A percentile compares a stretch with the other conserved stretches of the same genome.
Conservation (phyloP, 2,888 invertebrate genomes). For the Lapara coniferarum region DNA sequence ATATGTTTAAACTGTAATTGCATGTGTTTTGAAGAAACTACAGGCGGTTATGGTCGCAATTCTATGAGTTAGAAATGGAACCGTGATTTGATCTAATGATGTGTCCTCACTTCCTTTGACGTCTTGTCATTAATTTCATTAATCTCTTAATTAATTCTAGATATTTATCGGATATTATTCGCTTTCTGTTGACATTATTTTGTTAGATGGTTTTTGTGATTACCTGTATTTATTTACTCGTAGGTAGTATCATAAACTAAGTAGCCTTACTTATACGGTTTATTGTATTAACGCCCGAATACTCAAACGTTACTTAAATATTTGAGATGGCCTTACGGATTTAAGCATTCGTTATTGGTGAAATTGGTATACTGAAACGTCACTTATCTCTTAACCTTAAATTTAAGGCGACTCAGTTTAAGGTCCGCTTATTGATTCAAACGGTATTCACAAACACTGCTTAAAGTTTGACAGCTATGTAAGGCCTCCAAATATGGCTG, state of each 20-base stretch:
- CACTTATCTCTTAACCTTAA: no score
- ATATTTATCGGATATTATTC: no score
- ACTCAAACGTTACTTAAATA: no score
- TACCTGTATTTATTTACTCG: background rate
- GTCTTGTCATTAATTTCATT: background rate
- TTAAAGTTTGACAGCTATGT: no score
- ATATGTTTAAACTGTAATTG: constrained; percentile 21
- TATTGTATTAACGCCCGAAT: background rate
- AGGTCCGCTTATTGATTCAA: no score
- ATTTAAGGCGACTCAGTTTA: no score
- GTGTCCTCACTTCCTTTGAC: constrained; percentile 14
- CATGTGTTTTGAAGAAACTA: constrained; percentile 12
- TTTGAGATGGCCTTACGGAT: no score
- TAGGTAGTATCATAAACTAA: background rate
- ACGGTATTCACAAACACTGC: no score
- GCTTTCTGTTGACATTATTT: no score
- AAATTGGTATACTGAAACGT: no score
- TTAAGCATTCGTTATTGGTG: no score
- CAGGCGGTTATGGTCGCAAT: constrained; percentile 1
- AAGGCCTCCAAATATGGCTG: no score
- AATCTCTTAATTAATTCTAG: background rate
- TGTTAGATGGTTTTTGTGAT: background rate
- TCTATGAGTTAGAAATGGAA: background rate
- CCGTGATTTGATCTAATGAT: constrained; percentile 1
- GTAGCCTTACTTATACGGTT: background rate